Evolutionary conservation across 2,113 vertebrate genomes (phyloP).

Genomic region (Syngnathoides biaculeatus): DNA sequence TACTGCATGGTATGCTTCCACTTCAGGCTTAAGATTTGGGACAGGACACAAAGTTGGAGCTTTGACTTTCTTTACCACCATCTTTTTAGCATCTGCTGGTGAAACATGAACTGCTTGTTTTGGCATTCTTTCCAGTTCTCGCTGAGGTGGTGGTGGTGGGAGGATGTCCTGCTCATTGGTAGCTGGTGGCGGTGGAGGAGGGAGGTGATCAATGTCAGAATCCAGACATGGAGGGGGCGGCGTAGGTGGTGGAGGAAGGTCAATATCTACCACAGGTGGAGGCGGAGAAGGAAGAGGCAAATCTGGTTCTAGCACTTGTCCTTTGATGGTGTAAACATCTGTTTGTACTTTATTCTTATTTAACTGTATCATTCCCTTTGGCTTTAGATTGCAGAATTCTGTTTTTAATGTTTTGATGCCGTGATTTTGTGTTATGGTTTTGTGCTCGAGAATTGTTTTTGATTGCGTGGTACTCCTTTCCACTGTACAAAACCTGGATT

Average conservation of each 20-base stretch:
- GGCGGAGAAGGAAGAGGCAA: conserved; percentile 82
- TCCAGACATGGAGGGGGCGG: conserved; percentile 71
- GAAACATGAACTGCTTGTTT: conserved; percentile 36
- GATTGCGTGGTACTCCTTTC: conserved; percentile 41
- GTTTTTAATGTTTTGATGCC: conserved; percentile 73
- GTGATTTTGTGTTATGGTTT: conserved; percentile 70
- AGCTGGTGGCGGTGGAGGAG: conserved; percentile 60
- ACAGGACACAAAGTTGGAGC: conserved; percentile 61
- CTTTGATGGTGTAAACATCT: conserved; percentile 61
- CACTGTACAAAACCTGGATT: conserved; percentile 31
- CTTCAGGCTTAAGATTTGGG: conserved; percentile 70
- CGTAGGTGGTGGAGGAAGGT: conserved; percentile 72
- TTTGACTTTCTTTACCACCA: conserved; percentile 68
- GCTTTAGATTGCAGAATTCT: conserved; percentile 69
- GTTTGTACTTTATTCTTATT: conserved; percentile 64
- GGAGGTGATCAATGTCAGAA: conserved; percentile 67
- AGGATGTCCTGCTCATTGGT: conserved; percentile 62
- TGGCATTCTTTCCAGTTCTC: conserved; percentile 68
- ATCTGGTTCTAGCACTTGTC: conserved; percentile 68
- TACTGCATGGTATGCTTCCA: conserved; percentile 48
- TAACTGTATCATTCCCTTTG: conserved; percentile 55
- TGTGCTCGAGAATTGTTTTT: conserved; percentile 62
- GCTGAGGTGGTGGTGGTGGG: conserved; percentile 63
- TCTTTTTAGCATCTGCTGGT: conserved; percentile 62
- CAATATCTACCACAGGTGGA: conserved; percentile 69